Base-by-base conservation (phyloP, 2,888 invertebrate species). In the Caenorhabditis sp. region DNA sequence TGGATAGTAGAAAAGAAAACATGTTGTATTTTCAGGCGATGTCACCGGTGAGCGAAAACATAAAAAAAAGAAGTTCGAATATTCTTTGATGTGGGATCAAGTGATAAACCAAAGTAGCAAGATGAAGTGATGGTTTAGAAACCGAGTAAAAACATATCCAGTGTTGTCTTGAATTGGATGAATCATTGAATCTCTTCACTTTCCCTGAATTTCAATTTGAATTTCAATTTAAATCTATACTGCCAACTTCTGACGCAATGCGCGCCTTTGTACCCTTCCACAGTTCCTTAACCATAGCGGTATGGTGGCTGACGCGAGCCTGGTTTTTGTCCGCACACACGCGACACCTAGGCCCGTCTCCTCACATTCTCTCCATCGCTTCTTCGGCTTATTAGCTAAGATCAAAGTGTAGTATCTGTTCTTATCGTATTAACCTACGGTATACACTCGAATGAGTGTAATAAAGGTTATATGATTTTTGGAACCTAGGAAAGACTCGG, bases 381-480 rank as follows among this genome's bases (percentile, higher is more conserved):
- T 81, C 81, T 81, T 82, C 82, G 82, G 82, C 82, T 77, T 82
- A 82, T 82, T 82, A 77, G 82, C 82, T 82, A 82, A 82, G 82
- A 82, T 82, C 82, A 82, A 82, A 79, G 77, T 82, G 82, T 82
- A 82, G 77, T 82, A 82, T 82, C 82, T 82, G 82, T 77, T 82
- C 82, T 82, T 82, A 82, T 82, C 82, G 82, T 82, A 82, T 82
- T 82, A 82, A 82, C 82, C 82, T 82, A 82, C 82, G 77, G 77
- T 82, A 82, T 82, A 76, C 76, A 72, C 69, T 82, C 81, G 70
- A 82, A 75, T 75, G 81, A 82, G 75, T 82, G 80, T 80, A 80
- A 80, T 80, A 61, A 80, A 81, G 70, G 81, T 81, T 81, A 81
- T 75, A 75, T 76, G 75, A 81, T 81, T 81, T 81, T 81, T 81